These are phyloP conservation scores for Pollicipes pollicipes DNA, from an alignment of 1,140 invertebrate species.

Conservation along the genomic window DNA sequence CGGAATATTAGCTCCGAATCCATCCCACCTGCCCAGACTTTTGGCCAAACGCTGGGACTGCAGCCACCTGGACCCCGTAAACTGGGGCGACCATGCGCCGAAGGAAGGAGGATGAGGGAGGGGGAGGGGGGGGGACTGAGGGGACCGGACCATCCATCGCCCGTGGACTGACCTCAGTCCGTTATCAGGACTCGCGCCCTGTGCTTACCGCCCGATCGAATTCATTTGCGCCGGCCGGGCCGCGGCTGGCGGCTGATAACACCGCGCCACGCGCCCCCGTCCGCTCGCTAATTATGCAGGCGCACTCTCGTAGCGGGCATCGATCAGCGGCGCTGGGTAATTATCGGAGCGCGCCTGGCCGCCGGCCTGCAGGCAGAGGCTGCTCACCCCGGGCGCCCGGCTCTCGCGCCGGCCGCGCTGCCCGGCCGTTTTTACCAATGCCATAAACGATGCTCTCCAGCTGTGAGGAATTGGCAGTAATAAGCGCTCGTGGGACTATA, in stretches of 20 bases:
- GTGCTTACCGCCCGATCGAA: neutral
- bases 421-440: neutral
- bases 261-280: neutral
- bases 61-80: no score
- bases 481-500: neutral
- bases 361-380: neutral
- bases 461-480: neutral
- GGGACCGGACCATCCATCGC: neutral
- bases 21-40: no score
- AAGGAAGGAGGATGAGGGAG: no score
- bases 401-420: neutral
- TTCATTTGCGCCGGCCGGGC: neutral
- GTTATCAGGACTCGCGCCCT: neutral
- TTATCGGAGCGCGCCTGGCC: neutral
- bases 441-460: neutral
- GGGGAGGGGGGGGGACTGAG: no score
- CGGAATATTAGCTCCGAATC: no score
- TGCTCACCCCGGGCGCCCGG: neutral
- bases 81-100: no score
- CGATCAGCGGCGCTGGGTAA: neutral
- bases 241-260: no score
- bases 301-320: neutral
- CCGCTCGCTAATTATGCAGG: neutral
- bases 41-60: neutral
- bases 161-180: neutral